Conservation (phyloP, 2,888 invertebrate genomes). For the Gasteruption jaculator region DNA sequence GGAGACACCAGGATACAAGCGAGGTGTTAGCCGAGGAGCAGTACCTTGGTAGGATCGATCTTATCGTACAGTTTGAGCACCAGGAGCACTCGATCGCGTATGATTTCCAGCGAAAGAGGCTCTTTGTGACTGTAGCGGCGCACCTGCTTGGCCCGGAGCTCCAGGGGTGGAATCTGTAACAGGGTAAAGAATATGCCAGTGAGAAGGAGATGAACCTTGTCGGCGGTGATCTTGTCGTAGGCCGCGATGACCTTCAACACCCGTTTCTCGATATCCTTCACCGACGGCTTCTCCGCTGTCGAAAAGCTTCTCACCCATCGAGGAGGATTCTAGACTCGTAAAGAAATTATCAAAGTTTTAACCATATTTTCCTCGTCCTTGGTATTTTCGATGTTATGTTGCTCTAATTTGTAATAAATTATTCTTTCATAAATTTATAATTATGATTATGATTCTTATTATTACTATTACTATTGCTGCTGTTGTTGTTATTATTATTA, state of each 20-base stretch:
- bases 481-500: too few relatives aligned
- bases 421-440: too few relatives aligned
- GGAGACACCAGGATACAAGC: slow-evolving; percentile 43
- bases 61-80: slow-evolving; percentile 98
- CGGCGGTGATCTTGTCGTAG: slow-evolving; percentile 83
- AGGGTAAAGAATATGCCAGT: slow-evolving; percentile 42
- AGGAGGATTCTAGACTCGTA: slow-evolving; percentile 19
- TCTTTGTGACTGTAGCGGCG: slow-evolving; percentile 72
- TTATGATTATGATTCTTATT: too few relatives aligned
- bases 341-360: too few relatives aligned
- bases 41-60: slow-evolving; percentile 90
- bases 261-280: slow-evolving; percentile 70
- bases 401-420: too few relatives aligned
- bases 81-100: slow-evolving; percentile 86
- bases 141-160: slow-evolving; percentile 56
- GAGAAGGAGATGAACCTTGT: slow-evolving; percentile 65
- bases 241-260: slow-evolving; percentile 83
- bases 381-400: too few relatives aligned
- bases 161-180: slow-evolving; percentile 63
- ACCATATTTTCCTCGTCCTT: too few relatives aligned
- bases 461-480: too few relatives aligned
- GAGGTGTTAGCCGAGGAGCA: slow-evolving; percentile 32
- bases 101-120: slow-evolving; percentile 77
- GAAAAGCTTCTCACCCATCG: slow-evolving; percentile 43
- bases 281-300: slow-evolving; percentile 55